Evolutionary conservation across 2,113 vertebrate species (phyloP).

Genomic region (Antechinus flavipes): DNA sequence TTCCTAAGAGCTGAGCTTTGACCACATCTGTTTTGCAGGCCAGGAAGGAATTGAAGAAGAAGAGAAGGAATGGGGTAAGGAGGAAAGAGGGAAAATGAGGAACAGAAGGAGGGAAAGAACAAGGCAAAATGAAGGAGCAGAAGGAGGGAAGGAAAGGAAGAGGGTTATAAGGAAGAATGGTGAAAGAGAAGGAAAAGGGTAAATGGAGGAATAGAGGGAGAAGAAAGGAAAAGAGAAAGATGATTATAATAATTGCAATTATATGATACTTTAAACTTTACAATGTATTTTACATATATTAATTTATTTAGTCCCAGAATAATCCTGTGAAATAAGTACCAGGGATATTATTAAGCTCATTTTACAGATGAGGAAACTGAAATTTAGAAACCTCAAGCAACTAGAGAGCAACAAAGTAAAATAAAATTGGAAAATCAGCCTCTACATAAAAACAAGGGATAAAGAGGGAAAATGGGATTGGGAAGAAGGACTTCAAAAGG

Average conservation of each 20-base stretch:
- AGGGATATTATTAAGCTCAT: background rate
- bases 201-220: background rate
- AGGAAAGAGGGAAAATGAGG: background rate
- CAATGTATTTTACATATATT: background rate
- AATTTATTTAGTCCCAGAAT: background rate
- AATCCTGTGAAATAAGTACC: background rate
- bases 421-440: background rate
- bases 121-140: background rate
- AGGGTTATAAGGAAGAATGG: background rate
- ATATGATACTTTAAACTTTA: background rate
- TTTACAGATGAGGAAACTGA: background rate
- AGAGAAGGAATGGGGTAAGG: background rate
- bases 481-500: background rate
- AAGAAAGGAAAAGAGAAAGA: background rate
- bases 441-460: background rate
- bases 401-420: background rate
- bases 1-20: conserved; percentile 34
- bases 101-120: background rate
- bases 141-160: background rate
- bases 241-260: background rate
- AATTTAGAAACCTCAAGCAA: background rate
- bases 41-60: background rate
- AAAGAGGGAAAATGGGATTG: background rate
- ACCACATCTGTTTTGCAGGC: conserved; percentile 3
- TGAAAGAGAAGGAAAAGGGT: background rate